Evolutionary conservation across 2,113 vertebrate species (phyloP).

Genomic region (Sarotherodon lohbergeri): DNA sequence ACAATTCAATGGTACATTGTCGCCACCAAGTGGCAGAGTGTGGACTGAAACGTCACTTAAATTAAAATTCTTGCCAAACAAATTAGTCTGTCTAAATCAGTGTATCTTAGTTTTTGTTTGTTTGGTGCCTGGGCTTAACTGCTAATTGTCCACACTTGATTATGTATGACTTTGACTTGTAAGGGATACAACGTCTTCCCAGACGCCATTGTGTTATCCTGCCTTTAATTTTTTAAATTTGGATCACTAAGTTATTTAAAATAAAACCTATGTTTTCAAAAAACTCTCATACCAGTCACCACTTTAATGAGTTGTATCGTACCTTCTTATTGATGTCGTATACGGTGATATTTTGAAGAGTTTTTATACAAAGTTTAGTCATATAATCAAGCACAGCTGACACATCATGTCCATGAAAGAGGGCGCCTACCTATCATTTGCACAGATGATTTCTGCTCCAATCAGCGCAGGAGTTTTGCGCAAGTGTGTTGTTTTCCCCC

Average conservation of each 20-base stretch:
- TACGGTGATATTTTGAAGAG: background rate
- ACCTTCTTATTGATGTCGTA: accelerated
- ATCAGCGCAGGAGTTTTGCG: background rate
- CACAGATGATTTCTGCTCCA: background rate
- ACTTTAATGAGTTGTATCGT: background rate
- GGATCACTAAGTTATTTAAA: background rate
- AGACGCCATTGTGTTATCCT: background rate
- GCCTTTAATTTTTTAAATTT: background rate
- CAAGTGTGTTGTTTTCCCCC: background rate
- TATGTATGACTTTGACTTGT: background rate
- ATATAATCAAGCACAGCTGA: background rate
- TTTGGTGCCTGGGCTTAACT: background rate
- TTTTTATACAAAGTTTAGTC: background rate
- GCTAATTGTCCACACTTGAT: background rate
- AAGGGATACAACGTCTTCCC: background rate
- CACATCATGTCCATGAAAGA: background rate
- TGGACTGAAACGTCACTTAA: background rate
- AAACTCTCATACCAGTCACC: accelerated
- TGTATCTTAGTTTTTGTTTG: background rate
- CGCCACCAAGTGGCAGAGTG: background rate
- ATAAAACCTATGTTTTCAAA: background rate
- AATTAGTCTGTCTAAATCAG: background rate
- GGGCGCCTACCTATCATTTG: accelerated
- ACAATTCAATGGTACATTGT: background rate
- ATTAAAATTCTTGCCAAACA: accelerated